Base-by-base conservation (phyloP, 2,797 vertebrate species). In the Momotus momota region DNA sequence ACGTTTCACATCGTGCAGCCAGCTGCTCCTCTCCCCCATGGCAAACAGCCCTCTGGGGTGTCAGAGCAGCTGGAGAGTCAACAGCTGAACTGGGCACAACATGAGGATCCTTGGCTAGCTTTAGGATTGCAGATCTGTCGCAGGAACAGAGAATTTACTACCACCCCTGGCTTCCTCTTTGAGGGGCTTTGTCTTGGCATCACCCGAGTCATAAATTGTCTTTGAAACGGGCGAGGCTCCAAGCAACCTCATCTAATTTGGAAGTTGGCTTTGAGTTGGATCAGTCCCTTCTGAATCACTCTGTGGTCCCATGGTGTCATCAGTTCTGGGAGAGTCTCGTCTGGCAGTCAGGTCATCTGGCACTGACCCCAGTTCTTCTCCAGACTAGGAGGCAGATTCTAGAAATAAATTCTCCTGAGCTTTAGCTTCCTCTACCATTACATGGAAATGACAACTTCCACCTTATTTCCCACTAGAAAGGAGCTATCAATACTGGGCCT, bases 21-120 rank as follows among this genome's bases (percentile, higher is more conserved):
- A 93, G 89, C 89, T 95, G 94, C 91, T 97, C 80, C 90, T 94
- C 82, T 94, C 87, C 92, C 46, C 72, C 25, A 18, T 7, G 62
- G 90, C 87, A 88, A 94, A 91, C 48, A 90, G 72, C 80, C 41
- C 70, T 74, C 48, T 5, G 78, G 78, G 71, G 26, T 73, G 84
- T 4, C 3, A 2, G 81, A 78, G 94, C 88, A 94, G 86, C 85
- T 71, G 72, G 77, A 80, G 75, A 91, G 38, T 17, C 94, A 75
- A 35, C 79, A 87, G 85, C 85, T 92, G 64, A 94, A 67, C 58
- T 4, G 49, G 51, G 78, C 22, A 70, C n/a, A 73, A 51, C 61
- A 5, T 8, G 35, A 70, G 70, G 38, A 82, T 27, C 73, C 48
- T 54, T 29, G 33, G 26, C 51, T 70, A 62, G 31, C 33, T 77